Base-by-base conservation (phyloP, 2,113 vertebrate genomes). In the Scomber scombrus region DNA sequence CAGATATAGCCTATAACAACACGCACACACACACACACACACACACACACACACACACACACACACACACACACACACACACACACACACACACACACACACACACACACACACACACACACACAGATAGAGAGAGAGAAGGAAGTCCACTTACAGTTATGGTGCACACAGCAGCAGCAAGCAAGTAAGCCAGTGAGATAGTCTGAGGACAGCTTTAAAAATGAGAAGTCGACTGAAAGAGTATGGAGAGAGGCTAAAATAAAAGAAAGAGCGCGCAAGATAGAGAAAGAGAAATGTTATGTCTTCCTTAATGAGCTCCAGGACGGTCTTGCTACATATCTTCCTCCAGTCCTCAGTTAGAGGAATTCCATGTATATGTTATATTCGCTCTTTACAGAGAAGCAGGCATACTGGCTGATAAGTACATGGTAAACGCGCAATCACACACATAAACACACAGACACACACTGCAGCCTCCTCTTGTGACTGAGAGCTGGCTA, bases 61-160 rank as follows among this genome's bases (percentile, higher is more conserved):
- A 69, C 52, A 71, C 61, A 43, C 65, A 52, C 55, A 54, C 63
- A 72, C 47, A 87, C 26, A 78, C 7, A 7, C 7, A 40, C 9
- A 40, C 34, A 40, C 7, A 40, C 34, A 10, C 34, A 40, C 34
- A 10, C 6, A 40, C 8, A 10, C 23, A 26, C 23, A 2, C 23
- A 26, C 23, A 2, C 43, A 76, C 64, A 75, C 55, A 55, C 21
- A 69, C 52, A 71, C 61, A 43, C 65, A 52, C 55, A 54, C 63
- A 72, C 43, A 87, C 21, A 78, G 23, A 2, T 2, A 26, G 23
- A 26, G 23, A 26, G 23, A 26, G 23, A 26, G 15, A 62, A 57
- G 51, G 60, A 88, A 89, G 85, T 89, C 68, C 74, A 93, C 91
- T 93, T 91, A 93, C 91, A 91, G 72, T 85, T 82, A 18, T 81